Conservation (phyloP, 2,113 vertebrate species). For the Antidorcas marsupialis region DNA sequence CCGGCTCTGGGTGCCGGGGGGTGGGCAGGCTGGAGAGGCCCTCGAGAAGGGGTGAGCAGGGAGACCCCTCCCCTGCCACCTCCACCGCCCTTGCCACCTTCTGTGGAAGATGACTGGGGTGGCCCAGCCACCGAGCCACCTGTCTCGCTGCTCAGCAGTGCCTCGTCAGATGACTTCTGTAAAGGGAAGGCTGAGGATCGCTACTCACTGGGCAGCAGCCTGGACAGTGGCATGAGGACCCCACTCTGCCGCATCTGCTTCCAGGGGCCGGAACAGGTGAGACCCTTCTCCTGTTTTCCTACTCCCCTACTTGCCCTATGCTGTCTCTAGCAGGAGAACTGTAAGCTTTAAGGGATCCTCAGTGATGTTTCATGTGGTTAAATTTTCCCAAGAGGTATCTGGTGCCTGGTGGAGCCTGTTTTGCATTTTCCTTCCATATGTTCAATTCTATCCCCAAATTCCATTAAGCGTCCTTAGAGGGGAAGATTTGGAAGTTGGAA, state of each 20-base stretch:
- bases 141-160: slow-evolving; percentile 87
- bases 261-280: slow-evolving; percentile 97
- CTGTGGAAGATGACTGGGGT: slow-evolving; percentile 84
- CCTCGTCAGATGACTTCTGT: slow-evolving; percentile 92
- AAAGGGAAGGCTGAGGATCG: slow-evolving; percentile 93
- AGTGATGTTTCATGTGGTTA: background rate
- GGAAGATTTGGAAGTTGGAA: background rate
- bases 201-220: slow-evolving; percentile 93
- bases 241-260: slow-evolving; percentile 99
- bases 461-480: background rate
- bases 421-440: background rate
- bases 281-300: slow-evolving; percentile 52
- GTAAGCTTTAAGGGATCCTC: background rate
- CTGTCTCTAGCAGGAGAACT: background rate
- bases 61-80: slow-evolving; percentile 75
- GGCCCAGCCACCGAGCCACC: slow-evolving; percentile 85
- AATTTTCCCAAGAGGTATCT: background rate
- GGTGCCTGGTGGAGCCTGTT: background rate
- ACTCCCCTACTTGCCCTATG: background rate
- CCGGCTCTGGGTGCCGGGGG: slow-evolving; percentile 77
- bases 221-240: slow-evolving; percentile 94
- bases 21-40: slow-evolving; percentile 79
- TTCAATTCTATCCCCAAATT: background rate
- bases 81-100: slow-evolving; percentile 60
- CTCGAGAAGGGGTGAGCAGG: slow-evolving; percentile 74